Conservation (phyloP, 2,797 vertebrate genomes). For the Apogon hyalosoma region DNA sequence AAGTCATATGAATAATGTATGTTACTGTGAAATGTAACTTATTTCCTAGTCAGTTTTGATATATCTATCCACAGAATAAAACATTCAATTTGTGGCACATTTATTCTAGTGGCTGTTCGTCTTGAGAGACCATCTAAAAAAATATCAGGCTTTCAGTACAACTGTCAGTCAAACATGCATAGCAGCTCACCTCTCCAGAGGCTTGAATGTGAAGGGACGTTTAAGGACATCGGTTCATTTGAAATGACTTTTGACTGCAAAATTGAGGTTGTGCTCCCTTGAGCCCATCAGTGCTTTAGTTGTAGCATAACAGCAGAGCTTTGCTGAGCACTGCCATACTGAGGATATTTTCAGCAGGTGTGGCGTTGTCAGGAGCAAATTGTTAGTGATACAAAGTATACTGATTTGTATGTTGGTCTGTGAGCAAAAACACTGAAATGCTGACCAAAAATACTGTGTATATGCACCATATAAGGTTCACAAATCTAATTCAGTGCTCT, state of each 20-base stretch:
- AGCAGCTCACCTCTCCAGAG: not conserved
- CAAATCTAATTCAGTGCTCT: too few species aligned
- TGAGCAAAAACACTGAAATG: too few species aligned
- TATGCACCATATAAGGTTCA: too few species aligned
- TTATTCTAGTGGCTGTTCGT: conserved; percentile 1
- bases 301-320: too few species aligned
- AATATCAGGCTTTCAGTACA: not conserved
- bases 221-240: not conserved
- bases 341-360: too few species aligned
- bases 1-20: too few species aligned
- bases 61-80: conserved; percentile 6
- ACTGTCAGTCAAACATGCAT: conserved; percentile 21
- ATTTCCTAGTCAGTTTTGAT: conserved; percentile 1
- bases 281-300: too few species aligned
- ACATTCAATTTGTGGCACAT: conserved; percentile 7
- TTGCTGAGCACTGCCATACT: too few species aligned
- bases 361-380: too few species aligned
- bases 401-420: too few species aligned
- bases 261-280: not conserved
- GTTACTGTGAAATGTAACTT: not conserved
- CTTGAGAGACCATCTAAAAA: conserved; percentile 11
- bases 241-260: not conserved
- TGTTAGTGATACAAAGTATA: too few species aligned
- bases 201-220: not conserved
- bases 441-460: too few species aligned